Base-by-base conservation (phyloP, 2,888 invertebrate species). In the Onchidella celtica region DNA sequence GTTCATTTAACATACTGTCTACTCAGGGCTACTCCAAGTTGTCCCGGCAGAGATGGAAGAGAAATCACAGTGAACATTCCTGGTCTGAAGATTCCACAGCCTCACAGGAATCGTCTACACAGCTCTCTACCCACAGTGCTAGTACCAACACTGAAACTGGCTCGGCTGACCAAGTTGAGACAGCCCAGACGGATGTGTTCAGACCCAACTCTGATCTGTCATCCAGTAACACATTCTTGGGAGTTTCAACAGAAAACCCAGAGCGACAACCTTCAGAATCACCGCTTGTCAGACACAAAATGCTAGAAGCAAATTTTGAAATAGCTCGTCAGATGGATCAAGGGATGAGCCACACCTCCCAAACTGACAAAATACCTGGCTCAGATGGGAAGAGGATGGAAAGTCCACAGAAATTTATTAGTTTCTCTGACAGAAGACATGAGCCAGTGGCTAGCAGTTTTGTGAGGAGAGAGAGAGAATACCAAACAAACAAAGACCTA, bases 261-360 rank as follows among this genome's bases (percentile, higher is more conserved):
- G 65, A 77, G 29, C 38, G 70, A 29, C 69, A 14, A n/a, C 29
- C 32, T 9, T 72, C 72, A 69, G 70, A 79, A 14, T 77, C 77
- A 34, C 77, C 77, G 3, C 11, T 68, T 21, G 36, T 69, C 47
- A 59, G 79, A 38, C 72, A 70, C 2, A 65, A 79, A 21, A 47
- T 70, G n/a, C n/a, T 79, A 14, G 36, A 79, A 57, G 24, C 72
- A 27, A 72, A 57, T 66, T 80, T 38, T 59, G 74, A 80, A 21
- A 57, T 80, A 29, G 74, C 80, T 2, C 80, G 73, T n/a, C 74
- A 80, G 38, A 80, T 80, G 80, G 63, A 57, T 14, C 74, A 80
- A 34, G 63, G 63, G 9, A 55, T 24, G n/a, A 29, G 40, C n/a
- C 57, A 34, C 2, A n/a, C 55, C 59, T 24, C 55, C 3, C 32